phyloP scores from a whole-genome alignment of 2,888 invertebrate species.

The Pinctada fucata region DNA sequence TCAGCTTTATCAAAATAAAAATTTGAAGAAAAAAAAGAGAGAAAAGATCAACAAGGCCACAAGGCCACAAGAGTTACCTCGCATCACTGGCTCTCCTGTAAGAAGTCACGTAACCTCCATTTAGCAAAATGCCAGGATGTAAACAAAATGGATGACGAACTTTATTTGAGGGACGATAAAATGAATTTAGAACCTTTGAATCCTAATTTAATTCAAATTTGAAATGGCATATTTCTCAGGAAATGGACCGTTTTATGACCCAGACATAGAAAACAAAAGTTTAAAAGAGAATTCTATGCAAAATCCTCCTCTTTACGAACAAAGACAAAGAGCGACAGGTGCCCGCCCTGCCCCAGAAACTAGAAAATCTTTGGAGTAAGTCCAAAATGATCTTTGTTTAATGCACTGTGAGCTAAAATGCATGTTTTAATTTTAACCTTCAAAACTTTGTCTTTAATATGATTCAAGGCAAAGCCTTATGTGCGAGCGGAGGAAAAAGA shows the following conservation, averaged over 20 bases:
- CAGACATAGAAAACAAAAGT: constrained; percentile 43
- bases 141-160: constrained; percentile 52
- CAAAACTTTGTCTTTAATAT: too few relatives aligned
- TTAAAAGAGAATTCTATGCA: not conserved
- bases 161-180: constrained; percentile 3
- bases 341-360: constrained; percentile 8
- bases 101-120: constrained; percentile 37
- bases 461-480: too few relatives aligned
- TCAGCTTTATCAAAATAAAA: too few relatives aligned
- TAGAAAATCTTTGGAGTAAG: constrained; percentile 1
- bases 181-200: constrained; percentile 21
- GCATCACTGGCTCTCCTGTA: constrained; percentile 14
- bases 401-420: not conserved
- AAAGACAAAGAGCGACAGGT: constrained; percentile 12
- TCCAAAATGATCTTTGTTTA: not conserved
- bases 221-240: constrained; percentile 48
- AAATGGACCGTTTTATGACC: constrained; percentile 59
- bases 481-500: too few relatives aligned
- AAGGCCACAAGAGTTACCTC: constrained; percentile 17
- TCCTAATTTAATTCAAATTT: not conserved
- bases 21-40: too few relatives aligned
- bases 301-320: not conserved
- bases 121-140: constrained; percentile 48
- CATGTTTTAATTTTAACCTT: too few relatives aligned
- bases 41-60: too few relatives aligned